Conservation (phyloP, 2,113 vertebrate species). For the Leucopsar rothschildi region DNA sequence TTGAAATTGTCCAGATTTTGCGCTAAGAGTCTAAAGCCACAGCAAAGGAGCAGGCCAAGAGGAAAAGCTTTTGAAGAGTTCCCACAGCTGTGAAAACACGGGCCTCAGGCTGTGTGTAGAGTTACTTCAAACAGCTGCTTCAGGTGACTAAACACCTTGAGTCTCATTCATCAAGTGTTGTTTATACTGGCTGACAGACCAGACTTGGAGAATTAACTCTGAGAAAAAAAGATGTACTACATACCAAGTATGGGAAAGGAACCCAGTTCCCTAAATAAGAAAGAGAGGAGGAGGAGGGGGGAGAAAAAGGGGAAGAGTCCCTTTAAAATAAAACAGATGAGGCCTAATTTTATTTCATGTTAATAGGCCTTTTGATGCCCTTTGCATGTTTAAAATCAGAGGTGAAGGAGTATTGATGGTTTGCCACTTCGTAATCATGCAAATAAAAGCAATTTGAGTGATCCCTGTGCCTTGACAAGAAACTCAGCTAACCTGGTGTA, state of each 20-base stretch:
- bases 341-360: slow-evolving; percentile 54
- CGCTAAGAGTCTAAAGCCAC: slow-evolving; percentile 76
- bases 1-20: slow-evolving; percentile 83
- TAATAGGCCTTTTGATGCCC: slow-evolving; percentile 30
- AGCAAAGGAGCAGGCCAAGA: slow-evolving; percentile 77
- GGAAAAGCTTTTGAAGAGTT: slow-evolving; percentile 84
- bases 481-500: neutral
- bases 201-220: slow-evolving; percentile 83
- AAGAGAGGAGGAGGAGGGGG: neutral
- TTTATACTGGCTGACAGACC: slow-evolving; percentile 88
- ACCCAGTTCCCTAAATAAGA: slow-evolving; percentile 39
- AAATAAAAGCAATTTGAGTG: slow-evolving; percentile 28
- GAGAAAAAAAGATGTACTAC: slow-evolving; percentile 77
- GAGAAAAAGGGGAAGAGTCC: neutral
- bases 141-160: slow-evolving; percentile 97
- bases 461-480: neutral
- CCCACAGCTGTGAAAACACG: slow-evolving; percentile 92
- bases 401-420: neutral
- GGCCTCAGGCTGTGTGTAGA: slow-evolving; percentile 79
- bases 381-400: slow-evolving; percentile 24
- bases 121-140: slow-evolving; percentile 86
- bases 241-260: slow-evolving; percentile 80
- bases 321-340: slow-evolving; percentile 59
- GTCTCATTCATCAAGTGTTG: slow-evolving; percentile 91
- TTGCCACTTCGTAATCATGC: neutral